Evolutionary conservation across 2,797 vertebrate species (phyloP).

Genomic region (Synanceia verrucosa): DNA sequence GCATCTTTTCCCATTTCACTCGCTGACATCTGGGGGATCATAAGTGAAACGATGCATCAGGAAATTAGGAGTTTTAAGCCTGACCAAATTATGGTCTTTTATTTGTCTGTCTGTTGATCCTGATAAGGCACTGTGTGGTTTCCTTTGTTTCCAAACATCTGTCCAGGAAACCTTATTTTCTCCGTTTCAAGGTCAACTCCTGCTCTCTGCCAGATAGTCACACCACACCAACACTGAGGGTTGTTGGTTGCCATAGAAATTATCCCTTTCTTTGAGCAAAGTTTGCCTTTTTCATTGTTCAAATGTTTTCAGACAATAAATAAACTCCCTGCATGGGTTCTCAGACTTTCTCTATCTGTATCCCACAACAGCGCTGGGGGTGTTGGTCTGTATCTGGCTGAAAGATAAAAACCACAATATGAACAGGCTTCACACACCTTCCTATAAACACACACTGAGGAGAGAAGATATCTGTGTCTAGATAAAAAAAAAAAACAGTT

Average conservation of each 20-base stretch:
- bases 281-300: neutral
- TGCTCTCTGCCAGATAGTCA: conserved; percentile 18
- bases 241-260: conserved; percentile 12
- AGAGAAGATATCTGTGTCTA: conserved; percentile 30
- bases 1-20: conserved; percentile 17
- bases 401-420: conserved; percentile 31
- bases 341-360: neutral
- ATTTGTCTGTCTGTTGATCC: conserved; percentile 15
- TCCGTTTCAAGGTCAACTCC: conserved; percentile 38
- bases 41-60: conserved; percentile 11
- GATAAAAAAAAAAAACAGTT: too few species aligned
- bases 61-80: conserved; percentile 17
- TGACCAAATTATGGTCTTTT: neutral
- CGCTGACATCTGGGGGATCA: neutral
- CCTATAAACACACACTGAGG: conserved; percentile 17
- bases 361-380: neutral
- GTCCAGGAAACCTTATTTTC: conserved; percentile 50
- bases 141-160: conserved; percentile 53
- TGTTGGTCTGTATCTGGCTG: conserved; percentile 19
- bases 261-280: neutral
- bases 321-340: neutral
- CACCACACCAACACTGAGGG: conserved; percentile 4
- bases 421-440: neutral
- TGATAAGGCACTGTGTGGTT: conserved; percentile 44
- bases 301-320: neutral